Percentiles rank a stretch among this genome's conserved stretches.
Evolutionary conservation across 2,888 invertebrate genomes (phyloP).

Genomic region (Catocala nupta): DNA sequence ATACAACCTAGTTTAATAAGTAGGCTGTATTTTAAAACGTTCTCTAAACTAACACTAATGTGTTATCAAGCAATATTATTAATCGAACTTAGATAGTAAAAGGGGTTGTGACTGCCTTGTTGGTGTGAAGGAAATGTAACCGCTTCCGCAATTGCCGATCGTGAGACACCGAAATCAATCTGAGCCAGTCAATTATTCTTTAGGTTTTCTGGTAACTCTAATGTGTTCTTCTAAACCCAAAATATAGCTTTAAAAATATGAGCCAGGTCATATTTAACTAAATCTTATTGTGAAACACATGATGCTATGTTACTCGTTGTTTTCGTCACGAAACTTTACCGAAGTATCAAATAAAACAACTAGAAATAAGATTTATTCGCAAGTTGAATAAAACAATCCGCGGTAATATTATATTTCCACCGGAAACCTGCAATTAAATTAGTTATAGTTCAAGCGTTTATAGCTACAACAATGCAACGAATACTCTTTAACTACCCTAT

Average conservation of each 20-base stretch:
- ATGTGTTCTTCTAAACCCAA: too few species aligned
- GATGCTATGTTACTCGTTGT: background rate
- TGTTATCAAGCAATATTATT: constrained; percentile 1
- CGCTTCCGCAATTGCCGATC: too few species aligned
- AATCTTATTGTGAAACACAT: background rate
- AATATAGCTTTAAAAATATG: too few species aligned
- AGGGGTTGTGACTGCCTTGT: too few species aligned
- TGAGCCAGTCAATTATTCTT: too few species aligned
- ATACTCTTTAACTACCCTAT: background rate
- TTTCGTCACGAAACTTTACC: background rate
- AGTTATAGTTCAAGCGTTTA: background rate
- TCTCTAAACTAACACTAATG: too few species aligned
- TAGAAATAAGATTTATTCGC: background rate
- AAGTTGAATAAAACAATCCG: background rate
- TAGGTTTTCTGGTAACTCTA: too few species aligned
- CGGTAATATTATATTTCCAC: background rate
- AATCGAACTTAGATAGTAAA: background rate
- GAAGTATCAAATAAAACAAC: constrained; percentile 1
- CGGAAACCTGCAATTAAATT: background rate
- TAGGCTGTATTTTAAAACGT: too few species aligned
- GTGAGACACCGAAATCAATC: too few species aligned
- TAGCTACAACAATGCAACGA: background rate
- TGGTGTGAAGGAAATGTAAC: too few species aligned
- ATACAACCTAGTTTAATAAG: constrained; percentile 1
- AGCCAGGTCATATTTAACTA: too few species aligned